Evolutionary conservation across 2,113 vertebrate species (phyloP), one percentile per base, ranked within the genome.

Genomic region (Cyprinodon brontotheroides): DNA sequence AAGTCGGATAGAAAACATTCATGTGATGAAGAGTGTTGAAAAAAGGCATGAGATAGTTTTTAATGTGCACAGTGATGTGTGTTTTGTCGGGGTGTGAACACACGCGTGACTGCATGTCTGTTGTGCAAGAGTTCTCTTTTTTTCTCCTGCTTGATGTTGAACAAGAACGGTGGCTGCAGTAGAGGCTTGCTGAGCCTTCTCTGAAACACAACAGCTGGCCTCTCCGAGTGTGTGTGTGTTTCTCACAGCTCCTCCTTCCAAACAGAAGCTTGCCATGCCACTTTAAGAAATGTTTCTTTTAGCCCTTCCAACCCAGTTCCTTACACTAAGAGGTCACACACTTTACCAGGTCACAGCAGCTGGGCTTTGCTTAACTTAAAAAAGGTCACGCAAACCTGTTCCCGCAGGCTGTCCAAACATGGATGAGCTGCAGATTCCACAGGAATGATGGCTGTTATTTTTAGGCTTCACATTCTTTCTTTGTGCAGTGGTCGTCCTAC

Each of bases 391-490:
- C 77, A 67, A 82, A 88, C 71, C 81, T 81, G 80, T 83, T 76
- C 75, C 74, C 48, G 75, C 65, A 50, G 70, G 78, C 78, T 41
- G 68, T 77, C 84, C 87, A 83, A 88, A 89, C 81, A 74, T 68
- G 80, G 80, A 81, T 22, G 75, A 85, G 79, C 87, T 36, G 68
- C 81, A 63, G 76, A 89, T 87, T 89, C 80, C 82, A 84, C 40
- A 76, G 78, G 75, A 90, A 83, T 82, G 87, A 86, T 78, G 84
- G 68, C 63, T 78, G 84, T 86, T 92, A 88, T 92, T 89, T 92
- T 88, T 91, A 91, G 86, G 83, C 76, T 66, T 60, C 4, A 29
- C 77, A 82, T 89, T 92, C 86, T 85, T 87, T 86, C 79, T 83
- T 79, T 69, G 78, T 78, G 80, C 82, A 82, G 89, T 77, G 87